Evolutionary conservation across 1,140 invertebrate species (phyloP).

Genomic region (Trissolcus basalis): DNA sequence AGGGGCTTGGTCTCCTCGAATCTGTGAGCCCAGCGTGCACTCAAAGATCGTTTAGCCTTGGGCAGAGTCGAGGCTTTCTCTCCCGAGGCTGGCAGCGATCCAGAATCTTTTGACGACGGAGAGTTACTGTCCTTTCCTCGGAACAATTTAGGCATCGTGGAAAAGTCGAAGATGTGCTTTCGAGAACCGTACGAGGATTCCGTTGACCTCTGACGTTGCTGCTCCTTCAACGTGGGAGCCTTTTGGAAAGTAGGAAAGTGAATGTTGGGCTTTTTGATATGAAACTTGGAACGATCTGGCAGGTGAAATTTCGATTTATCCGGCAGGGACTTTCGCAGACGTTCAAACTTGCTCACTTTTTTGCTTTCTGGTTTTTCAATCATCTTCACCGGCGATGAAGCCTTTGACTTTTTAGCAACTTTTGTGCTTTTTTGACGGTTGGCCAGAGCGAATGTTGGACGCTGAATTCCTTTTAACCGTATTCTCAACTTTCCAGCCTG

Average conservation of each 20-base stretch:
- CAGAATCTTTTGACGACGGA: slow-evolving; percentile 66
- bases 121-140: slow-evolving; percentile 76
- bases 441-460: slow-evolving; percentile 65
- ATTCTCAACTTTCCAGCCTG: slow-evolving; percentile 72
- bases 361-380: slow-evolving; percentile 55
- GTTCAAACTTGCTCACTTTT: slow-evolving; percentile 67
- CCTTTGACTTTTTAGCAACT: slow-evolving; percentile 35
- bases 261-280: slow-evolving; percentile 75
- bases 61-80: slow-evolving; percentile 76
- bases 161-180: slow-evolving; percentile 83
- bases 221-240: slow-evolving; percentile 64
- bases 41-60: slow-evolving; percentile 71
- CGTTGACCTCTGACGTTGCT: slow-evolving; percentile 71
- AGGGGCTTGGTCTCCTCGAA: slow-evolving; percentile 68
- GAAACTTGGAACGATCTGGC: slow-evolving; percentile 79
- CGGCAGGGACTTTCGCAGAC: slow-evolving; percentile 74
- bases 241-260: slow-evolving; percentile 63
- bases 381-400: slow-evolving; percentile 42
- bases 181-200: slow-evolving; percentile 74
- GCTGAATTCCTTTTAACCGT: slow-evolving; percentile 68
- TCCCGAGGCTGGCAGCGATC: slow-evolving; percentile 67
- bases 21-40: slow-evolving; percentile 75
- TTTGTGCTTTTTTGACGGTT: slow-evolving; percentile 59
- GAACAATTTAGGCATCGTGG: slow-evolving; percentile 85
- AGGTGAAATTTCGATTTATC: slow-evolving; percentile 79